Conservation (phyloP, 2,113 vertebrate genomes). For the Saguinus midas region DNA sequence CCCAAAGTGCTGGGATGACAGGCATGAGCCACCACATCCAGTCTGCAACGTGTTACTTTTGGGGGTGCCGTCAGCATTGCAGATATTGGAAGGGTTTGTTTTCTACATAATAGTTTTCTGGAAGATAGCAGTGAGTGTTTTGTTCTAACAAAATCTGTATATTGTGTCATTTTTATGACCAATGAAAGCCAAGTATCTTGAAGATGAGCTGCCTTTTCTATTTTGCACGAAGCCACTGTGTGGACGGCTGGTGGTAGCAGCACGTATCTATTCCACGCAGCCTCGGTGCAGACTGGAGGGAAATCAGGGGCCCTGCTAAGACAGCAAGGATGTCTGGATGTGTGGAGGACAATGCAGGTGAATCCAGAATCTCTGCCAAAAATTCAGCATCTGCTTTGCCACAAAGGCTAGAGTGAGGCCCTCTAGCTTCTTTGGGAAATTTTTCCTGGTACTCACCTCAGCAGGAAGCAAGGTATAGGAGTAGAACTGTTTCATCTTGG, state of each 20-base stretch:
- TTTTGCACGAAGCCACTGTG: neutral
- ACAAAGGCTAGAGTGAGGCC: neutral
- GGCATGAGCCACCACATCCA: too few species aligned
- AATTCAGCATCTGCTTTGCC: neutral
- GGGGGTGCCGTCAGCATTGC: too few species aligned
- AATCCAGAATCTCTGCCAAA: neutral
- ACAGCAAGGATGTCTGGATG: neutral
- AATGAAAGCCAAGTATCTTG: neutral
- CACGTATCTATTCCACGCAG: accelerated
- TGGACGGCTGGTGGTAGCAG: too few species aligned
- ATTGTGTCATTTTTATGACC: neutral
- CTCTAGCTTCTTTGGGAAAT: accelerated
- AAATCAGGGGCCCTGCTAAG: accelerated
- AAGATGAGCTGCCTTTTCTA: neutral
- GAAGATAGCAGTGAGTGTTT: neutral
- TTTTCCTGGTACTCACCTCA: slow-evolving; percentile 85
- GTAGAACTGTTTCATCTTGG: slow-evolving; percentile 97
- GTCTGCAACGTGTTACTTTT: too few species aligned
- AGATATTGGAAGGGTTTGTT: neutral
- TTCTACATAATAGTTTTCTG: neutral
- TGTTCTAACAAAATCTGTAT: neutral
- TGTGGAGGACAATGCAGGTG: accelerated
- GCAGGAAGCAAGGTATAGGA: slow-evolving; percentile 96
- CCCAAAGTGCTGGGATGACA: too few species aligned
- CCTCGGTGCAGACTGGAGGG: neutral